Evolutionary conservation across 2,888 invertebrate genomes (phyloP), one percentile per base, ranked within the genome.

Genomic region (Encarsia formosa): DNA sequence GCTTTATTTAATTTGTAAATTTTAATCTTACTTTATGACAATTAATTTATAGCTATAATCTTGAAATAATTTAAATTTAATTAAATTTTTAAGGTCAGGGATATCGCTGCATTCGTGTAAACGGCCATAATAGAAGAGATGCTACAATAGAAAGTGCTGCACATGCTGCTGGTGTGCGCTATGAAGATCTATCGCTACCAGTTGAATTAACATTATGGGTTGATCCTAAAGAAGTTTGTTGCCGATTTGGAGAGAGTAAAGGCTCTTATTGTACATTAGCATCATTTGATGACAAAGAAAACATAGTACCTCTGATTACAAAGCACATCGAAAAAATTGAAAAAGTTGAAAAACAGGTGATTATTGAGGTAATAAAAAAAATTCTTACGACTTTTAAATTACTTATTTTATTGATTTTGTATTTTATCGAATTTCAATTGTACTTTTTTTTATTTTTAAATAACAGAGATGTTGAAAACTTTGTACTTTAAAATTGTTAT

Each of bases 171-270:
- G 86, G 86, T 54, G 76, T 85, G 40, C 76, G 77, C 54, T 81
- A 82, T 63, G 77, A 79, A 65, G 78, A 81, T 68, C 73, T 85
- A 49, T 77, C 80, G 54, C 76, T 87, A 58, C 87, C 87, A 39
- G 78, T 80, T 60, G 87, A 87, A 74, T 77, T 87, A 48, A 87
- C 87, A 20, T 78, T 87, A 63, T 87, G 87, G 87, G 84, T 87
- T 45, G 87, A 87, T 69, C 87, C 87, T 1, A 78, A 77, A 58
- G 86, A 87, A 75, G 87, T 75, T 48, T 70, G 67, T 67, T 76
- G 63, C 60, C 79, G 81, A 65, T 80, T 81, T 65, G 81, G 81
- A 62, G 81, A 81, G 73, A 79, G 78, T 63, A 78, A 79, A 75
- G 81, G 81, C 61, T 81, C 81, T 63, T 81, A 81, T 67, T 81